Evolutionary conservation across 2,888 invertebrate species (phyloP), one percentile per base, ranked within the genome.

Genomic region (Drosophila pseudotakahashii): DNA sequence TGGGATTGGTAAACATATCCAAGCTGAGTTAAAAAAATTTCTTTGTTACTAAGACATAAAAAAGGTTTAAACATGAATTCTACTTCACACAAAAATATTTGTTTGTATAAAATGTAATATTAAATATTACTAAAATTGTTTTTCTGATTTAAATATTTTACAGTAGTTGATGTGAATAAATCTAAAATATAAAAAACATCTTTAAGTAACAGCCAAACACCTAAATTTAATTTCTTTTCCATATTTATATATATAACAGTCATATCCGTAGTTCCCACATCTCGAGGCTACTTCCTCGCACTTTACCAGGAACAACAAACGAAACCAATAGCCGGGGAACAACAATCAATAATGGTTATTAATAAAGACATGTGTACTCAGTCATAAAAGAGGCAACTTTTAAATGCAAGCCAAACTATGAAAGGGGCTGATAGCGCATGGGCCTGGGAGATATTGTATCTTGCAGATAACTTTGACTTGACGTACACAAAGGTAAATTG

Each of bases 341-440:
- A 63, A 74, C 48, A 78, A 83, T 77, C 76, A 78, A 79, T 81
- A 73, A 72, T 64, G 80, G 80, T 73, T 85, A 75, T 78, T 82
- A 81, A 85, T 85, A 78, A 82, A 76, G 80, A 81, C 81, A 81
- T 85, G 85, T 85, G 80, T 81, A 85, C 63, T 64, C 48, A 61
- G 51, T 63, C 79, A 68, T 81, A 81, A 81, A 84, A 79, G 57
- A 53, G 57, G 44, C 32, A 59, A 66, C 52, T 70, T 75, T 52
- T 45, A 77, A 85, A 82, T 75, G 78, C 78, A 82, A 77, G 83
- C 77, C 45, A 70, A 59, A 75, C 59, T 69, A 78, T 78, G 75
- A 75, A 64, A n/a, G 47, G 32, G 63, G 36, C 26, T 69, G 79
- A 80, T 83, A 79, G 68, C 63, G 68, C 59, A 32, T 57, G 66